Evolutionary conservation across 2,888 invertebrate species (phyloP), one percentile per base, ranked within the genome.

Genomic region (Cenopis cana): DNA sequence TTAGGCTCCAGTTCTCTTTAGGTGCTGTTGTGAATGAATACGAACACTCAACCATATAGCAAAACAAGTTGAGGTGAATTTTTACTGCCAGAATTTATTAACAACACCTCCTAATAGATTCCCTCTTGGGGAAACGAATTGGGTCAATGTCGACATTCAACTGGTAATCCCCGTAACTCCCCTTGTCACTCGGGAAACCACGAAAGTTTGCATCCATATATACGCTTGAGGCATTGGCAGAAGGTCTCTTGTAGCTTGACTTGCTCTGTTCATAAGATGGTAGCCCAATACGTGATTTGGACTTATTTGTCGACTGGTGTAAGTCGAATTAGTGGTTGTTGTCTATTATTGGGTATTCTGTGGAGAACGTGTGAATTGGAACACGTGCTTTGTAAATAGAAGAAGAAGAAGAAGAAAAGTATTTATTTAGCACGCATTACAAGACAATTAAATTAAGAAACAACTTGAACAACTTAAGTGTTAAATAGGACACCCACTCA

Each of bases 101-200:
- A 5, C 36, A 59, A 38, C 60, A 20, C 24, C 52, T 18, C 41
- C 61, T 50, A 56, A 56, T 67, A 57, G 57, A 68, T 57, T 60
- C 60, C 49, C 59, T 41, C 49, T 17, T 38, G 38, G 55, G 59
- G 56, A 50, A 75, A 72, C 67, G 71, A 86, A 79, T 62, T 86
- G 73, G 89, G 89, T 89, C 89, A 89, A 85, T 88, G 89, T 85
- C 88, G 77, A 74, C 80, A 84, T 87, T 89, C 87, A 89, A 91
- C 89, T 85, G 84, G 82, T 85, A 79, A 72, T 70, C 65, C 59
- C 74, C 76, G 71, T 74, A 73, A 74, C 77, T 76, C 77, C 75
- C 77, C 75, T 77, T 71, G 61, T 71, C 71, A 75, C 74, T 75
- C 14, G 6, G n/a, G 10, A 61, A 52, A 54, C 62, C 38, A 64